Base-by-base conservation (phyloP, 2,113 vertebrate species). In the Archocentrus centrarchus region DNA sequence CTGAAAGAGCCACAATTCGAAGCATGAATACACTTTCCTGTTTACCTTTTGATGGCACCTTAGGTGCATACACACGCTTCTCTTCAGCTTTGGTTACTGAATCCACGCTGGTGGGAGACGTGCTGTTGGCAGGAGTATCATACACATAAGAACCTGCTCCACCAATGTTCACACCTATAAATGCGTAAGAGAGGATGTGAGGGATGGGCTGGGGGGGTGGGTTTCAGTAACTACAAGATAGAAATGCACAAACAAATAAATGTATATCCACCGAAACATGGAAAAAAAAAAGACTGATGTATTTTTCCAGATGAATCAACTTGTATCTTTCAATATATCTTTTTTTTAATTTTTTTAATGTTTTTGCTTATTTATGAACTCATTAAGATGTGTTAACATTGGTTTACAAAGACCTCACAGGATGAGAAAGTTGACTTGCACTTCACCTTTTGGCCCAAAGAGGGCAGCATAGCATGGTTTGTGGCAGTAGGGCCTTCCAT, bases 91-190 rank as follows among this genome's bases (percentile, higher is more conserved):
- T 97, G 41, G 93, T 70, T 0, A 92, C 94, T 0, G 94, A 92
- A 53, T 96, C 97, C 95, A 96, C 96, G 86, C 93, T 0, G 80
- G 94, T 82, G 90, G 95, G n/a, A 92, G 95, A 92, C 0, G 92
- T 1, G 94, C 93, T 64, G 94, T 97, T 97, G 0, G 92, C 89
- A 0, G 95, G 95, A 0, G 97, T 93, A n/a, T 99, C 97, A 0
- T 99, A 99, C 87, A 99, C 96, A 80, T 98, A 99, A 14, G 98
- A 98, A 14, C 98, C 98, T 0, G 98, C 98, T 0, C 98, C 98
- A 0, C 98, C 98, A 0, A 99, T 99, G 93, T 99, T 99, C 88
- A 99, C 97, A 6, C 98, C 98, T 99, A 59, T 4, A 32, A 47
- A 58, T 8, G 60, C 1, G 22, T 35, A 59, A 60, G 14, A 53